phyloP scores from a whole-genome alignment of 2,113 vertebrate species.

The Hylia prasina region DNA sequence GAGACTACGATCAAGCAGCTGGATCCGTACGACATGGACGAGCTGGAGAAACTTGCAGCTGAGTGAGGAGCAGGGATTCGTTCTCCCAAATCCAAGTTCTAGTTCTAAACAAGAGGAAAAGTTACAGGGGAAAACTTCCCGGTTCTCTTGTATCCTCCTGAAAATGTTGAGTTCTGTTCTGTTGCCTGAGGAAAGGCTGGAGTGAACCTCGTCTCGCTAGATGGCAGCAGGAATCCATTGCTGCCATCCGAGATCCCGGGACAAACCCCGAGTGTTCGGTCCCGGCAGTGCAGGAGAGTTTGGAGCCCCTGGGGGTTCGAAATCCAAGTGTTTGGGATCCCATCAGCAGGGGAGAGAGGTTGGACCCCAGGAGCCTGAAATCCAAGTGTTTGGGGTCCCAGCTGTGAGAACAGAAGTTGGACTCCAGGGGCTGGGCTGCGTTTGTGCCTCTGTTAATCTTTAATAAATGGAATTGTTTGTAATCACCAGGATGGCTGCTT shows the following conservation, averaged over 20 bases:
- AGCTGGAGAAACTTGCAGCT: constrained; percentile 67
- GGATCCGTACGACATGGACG: constrained; percentile 65
- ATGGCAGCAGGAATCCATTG: background rate
- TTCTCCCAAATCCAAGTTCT: background rate
- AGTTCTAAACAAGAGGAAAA: background rate
- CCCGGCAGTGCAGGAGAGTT: background rate
- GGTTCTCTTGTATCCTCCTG: background rate
- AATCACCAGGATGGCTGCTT: background rate
- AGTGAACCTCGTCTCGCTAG: background rate
- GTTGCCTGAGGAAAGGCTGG: background rate
- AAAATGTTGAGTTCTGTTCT: background rate
- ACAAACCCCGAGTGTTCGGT: background rate
- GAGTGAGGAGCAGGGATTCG: background rate
- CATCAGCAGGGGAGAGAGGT: background rate
- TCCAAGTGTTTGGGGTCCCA: fast-evolving
- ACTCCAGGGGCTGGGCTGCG: background rate
- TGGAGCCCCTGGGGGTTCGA: fast-evolving
- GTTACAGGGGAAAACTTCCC: background rate
- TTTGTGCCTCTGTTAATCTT: background rate
- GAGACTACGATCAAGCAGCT: constrained; percentile 69
- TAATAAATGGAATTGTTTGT: background rate
- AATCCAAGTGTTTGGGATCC: background rate
- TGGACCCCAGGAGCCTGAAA: background rate
- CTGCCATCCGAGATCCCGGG: fast-evolving
- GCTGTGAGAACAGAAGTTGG: background rate